phyloP scores from a whole-genome alignment of 2,888 invertebrate species.

The Cantharis flavilabris region DNA sequence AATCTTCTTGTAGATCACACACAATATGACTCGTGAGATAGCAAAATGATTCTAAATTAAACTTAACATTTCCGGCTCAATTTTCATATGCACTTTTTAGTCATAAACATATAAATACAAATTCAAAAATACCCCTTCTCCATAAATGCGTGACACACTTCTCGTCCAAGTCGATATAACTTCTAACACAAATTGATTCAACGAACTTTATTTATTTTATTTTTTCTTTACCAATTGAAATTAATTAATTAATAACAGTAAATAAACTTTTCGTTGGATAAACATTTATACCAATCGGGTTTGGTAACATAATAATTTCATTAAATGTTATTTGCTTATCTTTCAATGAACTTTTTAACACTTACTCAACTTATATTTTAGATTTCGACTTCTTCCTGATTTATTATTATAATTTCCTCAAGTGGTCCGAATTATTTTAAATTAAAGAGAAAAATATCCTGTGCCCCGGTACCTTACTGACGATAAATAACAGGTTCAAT shows the following conservation, averaged over 20 bases:
- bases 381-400: not conserved
- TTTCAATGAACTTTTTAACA: not conserved
- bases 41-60: slow-evolving; percentile 4
- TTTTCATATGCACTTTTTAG: slow-evolving; percentile 4
- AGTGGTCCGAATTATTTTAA: not conserved
- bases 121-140: not conserved
- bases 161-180: not conserved
- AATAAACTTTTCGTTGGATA: not conserved
- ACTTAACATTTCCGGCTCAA: slow-evolving; percentile 13
- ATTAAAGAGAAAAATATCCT: not conserved
- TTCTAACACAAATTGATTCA: not conserved
- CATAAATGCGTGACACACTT: not conserved
- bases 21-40: not conserved
- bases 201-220: not conserved
- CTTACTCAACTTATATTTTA: not conserved
- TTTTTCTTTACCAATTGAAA: not conserved
- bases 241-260: not conserved
- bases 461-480: not conserved
- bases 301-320: not conserved
- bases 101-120: not conserved
- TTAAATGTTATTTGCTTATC: not conserved
- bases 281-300: not conserved
- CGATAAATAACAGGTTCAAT: not conserved
- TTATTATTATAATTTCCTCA: not conserved
- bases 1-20: not conserved